phyloP scores from a whole-genome alignment of 2,888 invertebrate genomes.

The Caenorhabditis virilis region DNA sequence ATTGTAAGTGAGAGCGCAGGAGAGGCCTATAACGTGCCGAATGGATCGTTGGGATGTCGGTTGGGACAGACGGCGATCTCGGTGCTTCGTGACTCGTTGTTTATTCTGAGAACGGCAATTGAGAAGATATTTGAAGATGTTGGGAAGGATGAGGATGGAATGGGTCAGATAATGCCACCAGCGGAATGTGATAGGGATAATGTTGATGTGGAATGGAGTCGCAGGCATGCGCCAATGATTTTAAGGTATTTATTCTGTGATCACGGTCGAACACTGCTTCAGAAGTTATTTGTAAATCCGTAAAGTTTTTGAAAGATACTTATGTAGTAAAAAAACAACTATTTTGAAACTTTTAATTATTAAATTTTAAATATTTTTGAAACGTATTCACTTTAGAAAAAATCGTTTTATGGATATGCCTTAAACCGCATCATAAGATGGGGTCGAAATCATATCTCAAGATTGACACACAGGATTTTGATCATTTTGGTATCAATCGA shows the following conservation, averaged over 20 bases:
- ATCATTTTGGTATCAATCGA: too few relatives aligned
- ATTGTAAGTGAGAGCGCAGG: constrained; percentile 61
- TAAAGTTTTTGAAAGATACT: too few relatives aligned
- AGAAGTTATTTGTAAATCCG: too few relatives aligned
- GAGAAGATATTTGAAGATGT: constrained; percentile 22
- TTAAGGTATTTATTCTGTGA: constrained; percentile 10
- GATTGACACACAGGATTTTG: too few relatives aligned
- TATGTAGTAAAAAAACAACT: too few relatives aligned
- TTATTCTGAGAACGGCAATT: constrained; percentile 39
- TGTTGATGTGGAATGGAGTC: constrained; percentile 37
- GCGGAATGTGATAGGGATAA: constrained; percentile 34
- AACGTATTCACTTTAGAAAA: too few relatives aligned
- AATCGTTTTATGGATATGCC: too few relatives aligned
- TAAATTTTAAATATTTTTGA: too few relatives aligned
- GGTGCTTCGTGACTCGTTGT: constrained; percentile 56
- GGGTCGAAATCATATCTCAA: too few relatives aligned
- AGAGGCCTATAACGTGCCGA: constrained; percentile 57
- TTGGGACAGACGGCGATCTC: constrained; percentile 50
- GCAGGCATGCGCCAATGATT: constrained; percentile 29
- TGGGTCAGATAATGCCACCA: constrained; percentile 20
- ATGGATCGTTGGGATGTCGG: constrained; percentile 50
- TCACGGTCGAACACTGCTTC: too few relatives aligned
- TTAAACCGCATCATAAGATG: too few relatives aligned
- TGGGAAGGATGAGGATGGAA: constrained; percentile 6
- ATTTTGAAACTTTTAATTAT: too few relatives aligned